Base-by-base conservation (phyloP, 2,888 invertebrate genomes). In the Caenorhabditis auriculariae region DNA sequence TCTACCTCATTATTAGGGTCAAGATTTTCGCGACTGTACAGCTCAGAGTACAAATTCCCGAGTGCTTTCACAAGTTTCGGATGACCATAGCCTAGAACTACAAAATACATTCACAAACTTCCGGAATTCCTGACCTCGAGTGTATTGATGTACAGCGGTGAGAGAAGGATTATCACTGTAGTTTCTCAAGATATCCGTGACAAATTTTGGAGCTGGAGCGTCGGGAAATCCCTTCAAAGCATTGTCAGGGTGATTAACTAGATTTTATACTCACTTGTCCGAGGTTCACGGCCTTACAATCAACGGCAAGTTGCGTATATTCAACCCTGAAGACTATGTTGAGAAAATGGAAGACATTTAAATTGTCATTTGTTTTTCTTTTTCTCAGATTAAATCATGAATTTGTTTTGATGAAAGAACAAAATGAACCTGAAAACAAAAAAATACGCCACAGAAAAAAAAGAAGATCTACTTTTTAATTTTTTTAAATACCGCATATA, bases 1-100 rank as follows among this genome's bases (percentile, higher is more conserved):
- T 32, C 23, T 32, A 98, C 86, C 83, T 99, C 93, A 57, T 87
- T 90, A 69, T 88, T 85, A 0, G 92, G 88, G 84, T 96, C 88
- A n/a, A 99, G 86, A 53, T 88, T 83, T 47, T 88, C 86, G 2
- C 87, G n/a, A n/a, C n/a, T 87, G 46, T 91, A 83, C 21, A 93
- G 82, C 44, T 88, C 88, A 0, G 91, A 89, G 83, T 94, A 98
- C 3, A 96, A 83, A 80, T 90, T 90, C 0, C 90, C 85, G 29
- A 99, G 81, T 0, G 88, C 90, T 72, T 90, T 88, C 0, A 96
- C 89, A 56, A 99, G 85, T 65, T 91, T 87, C 1, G 72, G 69
- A 53, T 80, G 78, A 3, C 80, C 80, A 62, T 68, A 79, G 17
- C 79, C 78, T 49, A 46, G 47, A 60, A 26, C 17, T n/a, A 15